Evolutionary conservation across 2,888 invertebrate species (phyloP).

Genomic region (Chesias legatella): DNA sequence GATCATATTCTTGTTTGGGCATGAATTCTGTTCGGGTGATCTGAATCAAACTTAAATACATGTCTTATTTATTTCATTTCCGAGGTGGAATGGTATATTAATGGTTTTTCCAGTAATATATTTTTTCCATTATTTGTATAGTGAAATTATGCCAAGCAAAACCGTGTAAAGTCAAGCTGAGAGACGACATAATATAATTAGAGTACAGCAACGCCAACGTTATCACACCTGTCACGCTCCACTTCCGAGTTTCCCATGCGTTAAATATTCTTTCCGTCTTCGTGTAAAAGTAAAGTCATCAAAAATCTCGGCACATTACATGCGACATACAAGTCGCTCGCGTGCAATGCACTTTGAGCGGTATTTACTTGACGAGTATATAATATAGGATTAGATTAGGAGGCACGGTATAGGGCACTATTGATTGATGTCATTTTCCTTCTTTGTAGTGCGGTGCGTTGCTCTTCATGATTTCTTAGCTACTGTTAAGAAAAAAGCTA

Average conservation of each 20-base stretch:
- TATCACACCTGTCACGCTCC: slow-evolving; percentile 58
- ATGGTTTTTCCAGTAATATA: too few species aligned
- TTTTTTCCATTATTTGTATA: too few species aligned
- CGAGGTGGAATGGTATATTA: too few species aligned
- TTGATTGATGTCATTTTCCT: slow-evolving; percentile 61
- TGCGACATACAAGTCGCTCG: slow-evolving; percentile 22
- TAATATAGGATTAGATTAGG: slow-evolving; percentile 34
- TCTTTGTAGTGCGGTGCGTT: slow-evolving; percentile 12
- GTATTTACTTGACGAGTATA: slow-evolving; percentile 31
- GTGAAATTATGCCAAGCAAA: slow-evolving; percentile 21
- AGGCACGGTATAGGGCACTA: slow-evolving; percentile 47
- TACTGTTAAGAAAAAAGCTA: neutral
- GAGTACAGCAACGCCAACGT: slow-evolving; percentile 48
- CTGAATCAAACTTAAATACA: too few species aligned
- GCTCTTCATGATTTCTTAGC: slow-evolving; percentile 7
- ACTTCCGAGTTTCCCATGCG: slow-evolving; percentile 49
- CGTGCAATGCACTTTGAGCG: slow-evolving; percentile 46
- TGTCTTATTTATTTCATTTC: too few species aligned
- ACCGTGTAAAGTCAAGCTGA: slow-evolving; percentile 38
- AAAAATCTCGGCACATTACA: slow-evolving; percentile 40
- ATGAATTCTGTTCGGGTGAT: too few species aligned
- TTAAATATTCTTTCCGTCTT: slow-evolving; percentile 56
- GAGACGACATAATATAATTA: slow-evolving; percentile 57
- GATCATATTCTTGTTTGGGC: too few species aligned
- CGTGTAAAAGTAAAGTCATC: slow-evolving; percentile 41